Base-by-base conservation (phyloP, 2,888 invertebrate genomes). In the Odontomyia ornata region DNA sequence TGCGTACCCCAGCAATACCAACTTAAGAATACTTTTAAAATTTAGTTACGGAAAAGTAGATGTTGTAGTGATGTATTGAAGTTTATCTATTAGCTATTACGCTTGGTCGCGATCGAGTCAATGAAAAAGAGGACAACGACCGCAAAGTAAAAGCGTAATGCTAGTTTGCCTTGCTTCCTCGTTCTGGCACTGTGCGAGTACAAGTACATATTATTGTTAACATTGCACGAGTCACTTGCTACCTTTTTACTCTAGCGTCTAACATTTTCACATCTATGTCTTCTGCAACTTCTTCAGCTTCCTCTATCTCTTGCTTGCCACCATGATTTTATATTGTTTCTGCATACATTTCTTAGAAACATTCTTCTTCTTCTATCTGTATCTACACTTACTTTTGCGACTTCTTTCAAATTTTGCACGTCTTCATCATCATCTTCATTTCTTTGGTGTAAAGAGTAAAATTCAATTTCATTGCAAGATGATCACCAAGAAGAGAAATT, bases 111-210 rank as follows among this genome's bases (percentile, higher is more conserved):
- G 28, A 56, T 71, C 62, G 71, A 57, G 27, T 78, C 76, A 78
- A 78, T 78, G 78, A 76, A 78, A 77, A 78, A 57, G 76, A 78
- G 78, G 78, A 76, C 76, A 72, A 78, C 69, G 77, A 77, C 77
- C 77, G 77, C 75, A 60, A 77, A 77, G 69, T 69, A 69, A 69
- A 60, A 73, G 43, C 73, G 57, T 57, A 57, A 73, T 36, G 73
- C 60, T 73, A 23, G 36, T 57, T 57, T 57, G 15, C 57, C 57
- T 73, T 60, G 73, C 36, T 73, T 73, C 73, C 60, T 73, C 57
- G 57, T 36, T 30, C 43, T 72, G 30, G 18, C 43, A 2, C 21
- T 52, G 52, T 18, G 52, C n/a, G n/a, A n/a, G n/a, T n/a, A n/a
- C n/a, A n/a, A n/a, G n/a, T n/a, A n/a, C 36, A 36, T 36, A 36